Conservation (phyloP, 2,888 invertebrate genomes). For the Metalampra italica region DNA sequence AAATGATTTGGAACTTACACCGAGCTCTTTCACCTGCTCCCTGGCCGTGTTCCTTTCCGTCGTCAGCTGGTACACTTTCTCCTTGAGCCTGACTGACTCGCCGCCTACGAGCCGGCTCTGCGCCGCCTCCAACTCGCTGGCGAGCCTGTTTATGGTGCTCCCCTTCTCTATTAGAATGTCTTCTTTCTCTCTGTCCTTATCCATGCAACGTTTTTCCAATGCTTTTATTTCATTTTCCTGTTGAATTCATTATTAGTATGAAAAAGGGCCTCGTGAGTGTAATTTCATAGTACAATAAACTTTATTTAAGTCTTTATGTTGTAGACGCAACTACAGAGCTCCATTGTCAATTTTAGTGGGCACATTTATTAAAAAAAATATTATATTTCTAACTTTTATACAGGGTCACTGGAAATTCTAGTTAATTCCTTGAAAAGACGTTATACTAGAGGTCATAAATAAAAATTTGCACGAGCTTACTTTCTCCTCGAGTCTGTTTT, state of each 20-base stretch:
- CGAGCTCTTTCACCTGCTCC: conserved; percentile 75
- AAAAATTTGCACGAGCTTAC: conserved; percentile 39
- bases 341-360: too few relatives aligned
- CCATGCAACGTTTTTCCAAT: conserved; percentile 74
- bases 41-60: conserved; percentile 67
- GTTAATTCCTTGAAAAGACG: too few relatives aligned
- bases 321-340: too few relatives aligned
- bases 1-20: conserved; percentile 48
- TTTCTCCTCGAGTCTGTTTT: conserved; percentile 73
- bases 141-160: conserved; percentile 80
- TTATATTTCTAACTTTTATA: too few relatives aligned
- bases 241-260: conserved; percentile 1
- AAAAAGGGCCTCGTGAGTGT: too few relatives aligned
- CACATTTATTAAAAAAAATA: too few relatives aligned
- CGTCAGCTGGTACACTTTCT: conserved; percentile 64
- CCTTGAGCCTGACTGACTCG: conserved; percentile 52
- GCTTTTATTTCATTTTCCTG: conserved; percentile 73
- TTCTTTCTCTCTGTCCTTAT: conserved; percentile 80
- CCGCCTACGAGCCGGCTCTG: conserved; percentile 72
- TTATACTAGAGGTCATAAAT: too few relatives aligned
- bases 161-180: conserved; percentile 80
- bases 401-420: too few relatives aligned
- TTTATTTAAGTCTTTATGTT: too few relatives aligned
- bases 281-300: too few relatives aligned
- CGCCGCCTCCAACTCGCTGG: conserved; percentile 77